Evolutionary conservation across 2,797 vertebrate genomes (phyloP).

Genomic region (Hoplostethus mediterraneus): DNA sequence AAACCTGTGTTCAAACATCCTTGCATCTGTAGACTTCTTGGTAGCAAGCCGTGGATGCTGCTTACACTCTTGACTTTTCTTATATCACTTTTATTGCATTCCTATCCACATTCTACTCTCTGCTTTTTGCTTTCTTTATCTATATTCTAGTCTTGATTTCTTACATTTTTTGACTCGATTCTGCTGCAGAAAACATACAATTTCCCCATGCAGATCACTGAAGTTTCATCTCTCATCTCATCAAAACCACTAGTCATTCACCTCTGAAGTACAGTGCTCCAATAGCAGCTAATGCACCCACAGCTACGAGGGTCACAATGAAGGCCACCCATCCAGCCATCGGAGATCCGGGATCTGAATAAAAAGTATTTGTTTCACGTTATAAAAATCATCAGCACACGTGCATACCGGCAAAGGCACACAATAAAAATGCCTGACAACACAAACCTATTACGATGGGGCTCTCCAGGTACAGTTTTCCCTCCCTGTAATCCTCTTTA

Average conservation of each 20-base stretch:
- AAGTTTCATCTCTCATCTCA: too few species aligned
- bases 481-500: constrained; percentile 23
- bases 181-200: too few species aligned
- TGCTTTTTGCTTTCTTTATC: too few species aligned
- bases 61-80: too few species aligned
- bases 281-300: not conserved
- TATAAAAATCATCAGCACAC: not conserved
- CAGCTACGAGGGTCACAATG: not conserved
- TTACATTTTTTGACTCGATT: too few species aligned
- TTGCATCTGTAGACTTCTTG: too few species aligned
- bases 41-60: too few species aligned
- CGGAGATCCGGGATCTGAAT: constrained; percentile 4
- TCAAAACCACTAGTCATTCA: constrained; percentile 5
- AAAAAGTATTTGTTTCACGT: not conserved
- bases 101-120: too few species aligned
- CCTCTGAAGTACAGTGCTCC: constrained; percentile 29
- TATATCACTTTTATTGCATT: too few species aligned
- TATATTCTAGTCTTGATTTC: too few species aligned
- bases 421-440: not conserved
- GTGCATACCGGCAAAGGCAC: not conserved
- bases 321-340: constrained; percentile 52
- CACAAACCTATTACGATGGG: rapidly evolving
- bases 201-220: too few species aligned
- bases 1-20: too few species aligned
- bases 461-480: constrained; percentile 22